Evolutionary conservation across 2,113 vertebrate genomes (phyloP), one percentile per base, ranked within the genome.

Genomic region (Nestor notabilis): DNA sequence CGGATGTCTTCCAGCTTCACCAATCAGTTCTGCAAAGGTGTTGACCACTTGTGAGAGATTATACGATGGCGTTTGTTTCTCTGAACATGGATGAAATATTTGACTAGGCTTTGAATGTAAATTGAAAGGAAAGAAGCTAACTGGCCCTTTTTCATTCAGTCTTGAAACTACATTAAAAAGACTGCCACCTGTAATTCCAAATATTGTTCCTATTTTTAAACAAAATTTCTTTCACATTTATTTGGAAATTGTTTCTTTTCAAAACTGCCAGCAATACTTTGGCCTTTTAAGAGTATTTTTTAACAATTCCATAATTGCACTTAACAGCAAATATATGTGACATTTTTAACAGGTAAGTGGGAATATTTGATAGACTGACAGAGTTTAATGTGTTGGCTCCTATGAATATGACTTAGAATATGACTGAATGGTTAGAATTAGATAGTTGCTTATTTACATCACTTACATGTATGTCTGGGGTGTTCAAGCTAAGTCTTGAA

Each of bases 61-160:
- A 90, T 77, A 70, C 0, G 25, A 43, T 43, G 49, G 31, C 1
- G 8, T 68, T 96, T 92, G 9, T 77, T 86, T 83, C 85, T 95
- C 88, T 94, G 92, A 96, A 95, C 55, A 17, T 11, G 82, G 75
- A 95, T 96, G 75, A 96, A 94, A 93, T 95, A 70, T 77, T 90
- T 94, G 41, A 35, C 27, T 80, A 25, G 41, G 43, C 85, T 96
- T 95, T 96, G 85, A 96, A 94, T 70, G 31, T 27, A 93, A 88
- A 90, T 90, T 92, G 83, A 94, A 96, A 96, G 93, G 63, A 80
- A 88, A 44, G 8, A 17, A 41, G 24, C 39, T 82, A 49, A 17
- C 44, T 69, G n/a, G 10, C 12, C 33, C 29, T 46, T 92, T 93
- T 80, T 69, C 37, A 50, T 77, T 77, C 29, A 29, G 0, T 53